Evolutionary conservation across 1,140 invertebrate genomes (phyloP), one percentile per base, ranked within the genome.

Genomic region (Trachymyrmex cornetzi): DNA sequence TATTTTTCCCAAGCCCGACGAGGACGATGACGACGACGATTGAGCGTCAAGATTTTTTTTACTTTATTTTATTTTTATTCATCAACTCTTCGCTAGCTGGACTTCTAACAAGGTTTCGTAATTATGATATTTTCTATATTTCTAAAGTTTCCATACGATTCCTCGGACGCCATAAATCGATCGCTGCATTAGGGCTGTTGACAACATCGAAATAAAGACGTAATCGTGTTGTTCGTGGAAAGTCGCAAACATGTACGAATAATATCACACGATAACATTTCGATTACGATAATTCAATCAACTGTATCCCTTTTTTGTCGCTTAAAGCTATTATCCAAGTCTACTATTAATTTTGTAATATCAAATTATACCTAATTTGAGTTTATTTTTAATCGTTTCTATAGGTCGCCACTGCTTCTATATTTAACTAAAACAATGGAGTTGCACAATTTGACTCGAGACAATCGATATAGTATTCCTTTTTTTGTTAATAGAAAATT

Each of bases 1-100:
- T 93, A 92, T 92, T 92, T 93, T 90, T 92, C 93, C 72, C 88
- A 79, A 90, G 61, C 86, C 27, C 30, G 44, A 50, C 61, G 61
- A 89, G 64, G 44, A 6, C 19, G 38, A 82, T 82, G 55, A 66
- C 44, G 44, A 66, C 24, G 19, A 79, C 59, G 75, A 80, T 55
- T 79, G 24, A 50, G 34, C 7, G 19, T 16, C 4, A 1, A 81
- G 14, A 24, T 69, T 81, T 71, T 81, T 71, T 66, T 69, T 44
- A 44, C 38, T 12, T 44, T 44, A 44, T 44, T 44, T 44, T 44
- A 44, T 44, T 66, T 64, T 64, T 27, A 57, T 27, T 81, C n/a
- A n/a, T 24, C 38, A 67, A 30, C 9, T n/a, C 16, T 22, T 50
- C 0, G 3, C 19, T 34, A n/a, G 19, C 12, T 44, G 19, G 19